Percentiles rank a stretch among this genome's conserved stretches.
These are phyloP conservation scores for Trididemnum miniatum DNA, from an alignment of 23 tunicate genomes.

Conservation along the genomic window DNA sequence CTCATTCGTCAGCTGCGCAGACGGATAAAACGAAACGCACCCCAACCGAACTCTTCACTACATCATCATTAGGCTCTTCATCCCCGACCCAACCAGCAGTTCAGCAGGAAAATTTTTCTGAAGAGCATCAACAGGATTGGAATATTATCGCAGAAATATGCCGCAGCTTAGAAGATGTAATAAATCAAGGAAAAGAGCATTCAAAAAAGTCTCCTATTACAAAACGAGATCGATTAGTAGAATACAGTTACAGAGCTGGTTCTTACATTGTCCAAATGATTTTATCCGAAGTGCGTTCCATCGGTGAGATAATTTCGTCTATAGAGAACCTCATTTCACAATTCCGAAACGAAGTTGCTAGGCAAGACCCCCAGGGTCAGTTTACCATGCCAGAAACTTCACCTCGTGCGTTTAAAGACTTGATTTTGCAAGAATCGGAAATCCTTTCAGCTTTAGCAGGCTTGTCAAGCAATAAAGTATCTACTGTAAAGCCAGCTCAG, in stretches of 20 bases:
- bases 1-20: background rate
- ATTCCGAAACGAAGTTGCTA: background rate
- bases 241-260: conserved; percentile 44
- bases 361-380: background rate
- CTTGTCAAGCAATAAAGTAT: conserved; percentile 7
- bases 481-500: background rate
- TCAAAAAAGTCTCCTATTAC: background rate
- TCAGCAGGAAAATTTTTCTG: background rate
- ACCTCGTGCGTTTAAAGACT: conserved; percentile 6
- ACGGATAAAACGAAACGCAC: background rate
- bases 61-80: background rate
- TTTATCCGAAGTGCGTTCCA: conserved; percentile 29
- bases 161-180: conserved; percentile 27
- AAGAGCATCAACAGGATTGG: conserved; percentile 51
- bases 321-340: conserved; percentile 38
- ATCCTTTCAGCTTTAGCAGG: conserved; percentile 3
- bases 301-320: conserved; percentile 12
- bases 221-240: conserved; percentile 14
- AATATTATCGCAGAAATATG: conserved; percentile 44
- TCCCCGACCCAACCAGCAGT: background rate
- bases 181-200: conserved; percentile 5
- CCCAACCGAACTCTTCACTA: background rate
- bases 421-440: conserved; percentile 22
- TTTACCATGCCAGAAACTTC: background rate
- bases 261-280: conserved; percentile 51